Evolutionary conservation across 2,888 invertebrate species (phyloP).

Genomic region (Megaustenia siamemsis): DNA sequence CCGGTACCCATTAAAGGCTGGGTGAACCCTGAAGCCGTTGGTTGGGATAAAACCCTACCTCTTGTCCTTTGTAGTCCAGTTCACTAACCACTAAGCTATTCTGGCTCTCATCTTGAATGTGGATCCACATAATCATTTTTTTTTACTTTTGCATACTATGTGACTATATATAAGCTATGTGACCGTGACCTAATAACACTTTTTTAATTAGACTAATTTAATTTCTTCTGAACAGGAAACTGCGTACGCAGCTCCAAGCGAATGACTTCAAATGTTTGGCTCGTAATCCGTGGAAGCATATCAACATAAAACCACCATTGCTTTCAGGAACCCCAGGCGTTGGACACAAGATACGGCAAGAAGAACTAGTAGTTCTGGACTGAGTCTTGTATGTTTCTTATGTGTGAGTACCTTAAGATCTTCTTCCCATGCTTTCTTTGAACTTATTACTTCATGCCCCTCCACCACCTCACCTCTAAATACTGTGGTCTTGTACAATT

Average conservation of each 20-base stretch:
- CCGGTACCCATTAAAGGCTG: too few relatives aligned
- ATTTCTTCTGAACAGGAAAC: constrained; percentile 85
- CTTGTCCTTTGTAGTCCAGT: too few relatives aligned
- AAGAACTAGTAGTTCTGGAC: constrained; percentile 72
- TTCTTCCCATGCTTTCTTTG: neutral
- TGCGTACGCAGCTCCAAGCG: constrained; percentile 89
- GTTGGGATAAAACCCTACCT: too few relatives aligned
- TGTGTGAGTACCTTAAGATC: neutral
- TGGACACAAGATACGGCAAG: constrained; percentile 46
- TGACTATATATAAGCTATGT: too few relatives aligned
- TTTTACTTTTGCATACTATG: too few relatives aligned
- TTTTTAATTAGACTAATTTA: neutral
- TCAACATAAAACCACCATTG: constrained; percentile 67
- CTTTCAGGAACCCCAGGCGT: constrained; percentile 37
- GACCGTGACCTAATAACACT: too few relatives aligned
- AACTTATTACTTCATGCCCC: neutral
- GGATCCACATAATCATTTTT: too few relatives aligned
- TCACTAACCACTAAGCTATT: too few relatives aligned
- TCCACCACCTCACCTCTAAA: too few relatives aligned
- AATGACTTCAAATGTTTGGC: constrained; percentile 90
- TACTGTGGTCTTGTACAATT: too few relatives aligned
- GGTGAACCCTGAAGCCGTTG: too few relatives aligned
- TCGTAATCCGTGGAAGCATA: constrained; percentile 87
- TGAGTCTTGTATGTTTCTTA: constrained; percentile 56
- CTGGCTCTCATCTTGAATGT: too few relatives aligned